Base-by-base conservation (phyloP, 2,888 invertebrate species). In the Erebia ligea region DNA sequence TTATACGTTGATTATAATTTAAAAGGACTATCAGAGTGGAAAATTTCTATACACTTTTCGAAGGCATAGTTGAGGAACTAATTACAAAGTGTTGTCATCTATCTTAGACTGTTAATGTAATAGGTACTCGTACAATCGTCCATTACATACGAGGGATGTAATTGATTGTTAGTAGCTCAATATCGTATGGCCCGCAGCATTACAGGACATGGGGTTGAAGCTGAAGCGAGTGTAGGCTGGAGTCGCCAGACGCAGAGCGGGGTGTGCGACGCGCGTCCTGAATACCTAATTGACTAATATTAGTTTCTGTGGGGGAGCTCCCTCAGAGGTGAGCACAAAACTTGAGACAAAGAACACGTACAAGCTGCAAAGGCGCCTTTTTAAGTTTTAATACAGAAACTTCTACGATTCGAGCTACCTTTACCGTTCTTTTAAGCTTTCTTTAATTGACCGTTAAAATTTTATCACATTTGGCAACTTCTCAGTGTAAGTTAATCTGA, bases 281-380 rank as follows among this genome's bases (percentile, higher is more conserved):
- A 93, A 93, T 93, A 93, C 90, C 88, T 92, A 92, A 92, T 92
- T 90, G 88, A 88, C 88, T 91, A 90, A 91, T 91, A 91, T 92
- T 91, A 91, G 91, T 90, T 88, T 88, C 85, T 85, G 81, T 80
- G 83, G 86, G 88, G 87, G 85, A 89, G 87, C 88, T 90, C 90
- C 86, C 88, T 86, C 85, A 86, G 86, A 91, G 89, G 91, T 91
- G 89, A 87, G 85, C 85, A 83, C 83, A 83, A 86, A 90, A 90
- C 89, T 90, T 88, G 84, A 89, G 87, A 92, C 90, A 91, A 91
- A 90, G 91, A 89, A 89, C 90, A 89, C 89, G 89, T 89, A 88
- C 86, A 84, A 80, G 83, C 81, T 82, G 87, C 82, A 85, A 86
- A 85, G 87, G 86, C 85, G 87, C 88, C 83, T 89, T 89, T 87